Percentiles rank a stretch among this genome's conserved stretches.
Conservation (phyloP, 1,140 invertebrate species). For the Rhynchophorus ferrugineus region DNA sequence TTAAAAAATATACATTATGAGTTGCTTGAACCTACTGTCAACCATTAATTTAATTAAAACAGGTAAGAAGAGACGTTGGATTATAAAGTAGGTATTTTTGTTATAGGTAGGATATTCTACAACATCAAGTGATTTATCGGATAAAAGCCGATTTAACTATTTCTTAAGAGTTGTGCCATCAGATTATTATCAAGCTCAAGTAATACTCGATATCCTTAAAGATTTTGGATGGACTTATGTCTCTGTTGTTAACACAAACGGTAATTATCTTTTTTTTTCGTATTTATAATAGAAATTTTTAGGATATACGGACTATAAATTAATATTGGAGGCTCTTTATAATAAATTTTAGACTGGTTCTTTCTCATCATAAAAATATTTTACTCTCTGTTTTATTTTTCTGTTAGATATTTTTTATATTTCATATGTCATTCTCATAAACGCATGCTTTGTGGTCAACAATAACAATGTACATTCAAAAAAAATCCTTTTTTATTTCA, state of each 20-base stretch:
- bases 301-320: no score
- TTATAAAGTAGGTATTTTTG: neutral
- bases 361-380: no score
- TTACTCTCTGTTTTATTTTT: no score
- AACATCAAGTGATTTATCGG: conserved; percentile 68
- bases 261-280: conserved; percentile 45
- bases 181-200: conserved; percentile 72
- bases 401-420: no score
- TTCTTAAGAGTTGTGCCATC: conserved; percentile 77
- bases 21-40: neutral
- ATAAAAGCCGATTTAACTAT: conserved; percentile 69
- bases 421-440: no score
- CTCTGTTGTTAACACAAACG: conserved; percentile 72
- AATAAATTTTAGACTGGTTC: no score
- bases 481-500: no score
- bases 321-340: no score
- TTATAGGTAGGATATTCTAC: conserved; percentile 60
- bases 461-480: no score
- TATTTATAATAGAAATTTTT: no score
- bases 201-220: conserved; percentile 64
- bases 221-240: conserved; percentile 79
- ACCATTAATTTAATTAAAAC: neutral
- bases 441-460: no score
- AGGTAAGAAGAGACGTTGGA: neutral
- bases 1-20: neutral